A percentile compares a stretch with the other conserved stretches of the same genome.
These are phyloP conservation scores for Sebastolobus alascanus DNA, from an alignment of 2,797 vertebrate genomes.

Conservation along the genomic window DNA sequence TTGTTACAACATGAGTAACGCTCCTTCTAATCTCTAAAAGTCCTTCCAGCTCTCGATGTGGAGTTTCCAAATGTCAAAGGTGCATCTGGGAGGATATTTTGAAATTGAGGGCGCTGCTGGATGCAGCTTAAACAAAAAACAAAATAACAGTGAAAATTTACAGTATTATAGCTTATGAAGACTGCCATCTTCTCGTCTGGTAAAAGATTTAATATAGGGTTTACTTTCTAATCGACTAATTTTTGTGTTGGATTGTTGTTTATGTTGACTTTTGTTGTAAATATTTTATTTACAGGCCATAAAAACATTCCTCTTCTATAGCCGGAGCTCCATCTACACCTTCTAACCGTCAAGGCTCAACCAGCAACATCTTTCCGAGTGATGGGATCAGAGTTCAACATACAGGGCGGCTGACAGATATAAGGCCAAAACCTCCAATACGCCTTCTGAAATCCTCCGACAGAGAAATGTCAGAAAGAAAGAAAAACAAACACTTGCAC, in stretches of 20 bases:
- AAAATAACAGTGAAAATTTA: not conserved
- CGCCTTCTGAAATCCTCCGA: constrained; percentile 24
- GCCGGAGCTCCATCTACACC: not conserved
- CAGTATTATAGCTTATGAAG: not conserved
- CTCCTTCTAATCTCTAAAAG: not conserved
- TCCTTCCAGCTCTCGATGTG: not conserved
- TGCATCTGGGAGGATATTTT: not conserved
- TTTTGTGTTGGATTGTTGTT: not conserved
- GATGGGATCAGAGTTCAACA: constrained; percentile 43
- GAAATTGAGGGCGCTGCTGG: not conserved
- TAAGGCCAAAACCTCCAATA: constrained; percentile 30
- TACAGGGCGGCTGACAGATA: constrained; percentile 22
- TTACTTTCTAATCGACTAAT: not conserved
- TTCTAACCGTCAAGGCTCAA: not conserved
- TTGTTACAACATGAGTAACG: not conserved
- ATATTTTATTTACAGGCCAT: constrained; percentile 12
- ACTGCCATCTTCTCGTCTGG: not conserved
- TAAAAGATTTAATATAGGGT: not conserved
- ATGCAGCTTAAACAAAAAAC: not conserved
- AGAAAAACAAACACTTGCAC: constrained; percentile 34
- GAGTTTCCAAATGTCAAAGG: not conserved
- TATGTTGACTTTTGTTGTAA: not conserved
- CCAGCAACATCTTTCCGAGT: not conserved
- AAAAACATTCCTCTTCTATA: not conserved
- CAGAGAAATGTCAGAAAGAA: constrained; percentile 24